phyloP scores from a whole-genome alignment of 2,888 invertebrate species.

The Cosmopolites sordidus region DNA sequence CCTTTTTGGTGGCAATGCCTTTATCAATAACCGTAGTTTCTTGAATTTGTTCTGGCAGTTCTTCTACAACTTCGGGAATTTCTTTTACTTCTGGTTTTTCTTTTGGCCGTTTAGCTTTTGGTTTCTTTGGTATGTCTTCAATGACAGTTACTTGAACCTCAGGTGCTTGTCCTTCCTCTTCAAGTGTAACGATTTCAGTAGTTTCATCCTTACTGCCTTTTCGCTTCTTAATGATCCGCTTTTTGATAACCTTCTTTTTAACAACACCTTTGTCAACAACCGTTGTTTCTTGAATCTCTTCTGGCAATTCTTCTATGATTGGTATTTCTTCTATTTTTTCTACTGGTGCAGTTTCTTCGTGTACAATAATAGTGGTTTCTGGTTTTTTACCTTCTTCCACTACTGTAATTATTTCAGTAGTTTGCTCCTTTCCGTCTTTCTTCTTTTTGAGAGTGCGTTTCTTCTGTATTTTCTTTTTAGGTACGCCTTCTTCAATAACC shows the following conservation, averaged over 20 bases:
- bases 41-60: conserved; percentile 38
- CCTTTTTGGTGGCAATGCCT: conserved; percentile 33
- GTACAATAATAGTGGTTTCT: conserved; percentile 35
- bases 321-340: conserved; percentile 33
- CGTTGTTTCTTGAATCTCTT: conserved; percentile 23
- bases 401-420: conserved; percentile 45
- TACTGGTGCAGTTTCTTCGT: conserved; percentile 31
- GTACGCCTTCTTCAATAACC: conserved; percentile 39
- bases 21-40: conserved; percentile 43
- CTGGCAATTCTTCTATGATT: conserved; percentile 21
- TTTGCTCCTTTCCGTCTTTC: conserved; percentile 34
- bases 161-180: conserved; percentile 45
- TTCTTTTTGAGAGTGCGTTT: conserved; percentile 36
- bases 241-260: conserved; percentile 38
- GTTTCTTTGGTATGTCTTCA: conserved; percentile 34
- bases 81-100: conserved; percentile 36
- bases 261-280: conserved; percentile 28
- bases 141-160: conserved; percentile 25
- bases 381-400: conserved; percentile 33
- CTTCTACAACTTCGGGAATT: conserved; percentile 48
- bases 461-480: conserved; percentile 36
- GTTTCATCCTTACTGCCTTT: conserved; percentile 43
- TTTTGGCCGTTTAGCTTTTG: conserved; percentile 39
- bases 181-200: conserved; percentile 33
- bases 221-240: conserved; percentile 42